Percentiles rank a stretch among this genome's conserved stretches.
phyloP scores from a whole-genome alignment of 2,797 vertebrate species.

The Anguilla megastoma region DNA sequence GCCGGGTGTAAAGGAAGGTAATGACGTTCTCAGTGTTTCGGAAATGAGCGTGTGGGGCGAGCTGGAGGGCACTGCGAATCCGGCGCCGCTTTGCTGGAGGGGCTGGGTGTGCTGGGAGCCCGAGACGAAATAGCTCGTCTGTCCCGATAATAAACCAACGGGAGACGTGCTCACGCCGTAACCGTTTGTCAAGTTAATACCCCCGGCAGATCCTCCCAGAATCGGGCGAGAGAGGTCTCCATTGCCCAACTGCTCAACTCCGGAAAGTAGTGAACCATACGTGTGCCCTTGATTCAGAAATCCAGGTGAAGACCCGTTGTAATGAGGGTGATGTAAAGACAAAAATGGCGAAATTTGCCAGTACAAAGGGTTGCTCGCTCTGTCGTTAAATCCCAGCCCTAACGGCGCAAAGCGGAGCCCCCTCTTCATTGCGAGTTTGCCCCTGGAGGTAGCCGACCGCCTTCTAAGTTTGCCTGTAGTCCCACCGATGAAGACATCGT shows the following conservation, averaged over 20 bases:
- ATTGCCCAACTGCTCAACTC: constrained; percentile 69
- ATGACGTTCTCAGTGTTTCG: constrained; percentile 70
- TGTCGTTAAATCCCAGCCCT: constrained; percentile 69
- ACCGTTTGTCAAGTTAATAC: constrained; percentile 66
- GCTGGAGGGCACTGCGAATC: constrained; percentile 54
- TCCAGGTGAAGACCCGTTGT: constrained; percentile 66
- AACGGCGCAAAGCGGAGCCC: constrained; percentile 75
- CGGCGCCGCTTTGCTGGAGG: constrained; percentile 55
- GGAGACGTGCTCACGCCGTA: constrained; percentile 73
- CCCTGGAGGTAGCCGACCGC: constrained; percentile 74
- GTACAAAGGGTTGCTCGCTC: constrained; percentile 69
- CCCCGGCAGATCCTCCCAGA: constrained; percentile 60
- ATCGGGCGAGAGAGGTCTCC: constrained; percentile 71
- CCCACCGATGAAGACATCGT: constrained; percentile 79
- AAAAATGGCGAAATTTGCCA: constrained; percentile 78
- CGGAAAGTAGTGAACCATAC: constrained; percentile 70
- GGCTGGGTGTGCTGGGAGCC: constrained; percentile 64
- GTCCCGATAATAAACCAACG: constrained; percentile 73
- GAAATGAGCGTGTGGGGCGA: constrained; percentile 66
- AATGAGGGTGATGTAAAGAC: constrained; percentile 74
- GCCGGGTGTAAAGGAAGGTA: constrained; percentile 65
- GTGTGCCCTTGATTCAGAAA: constrained; percentile 69
- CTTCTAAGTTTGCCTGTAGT: constrained; percentile 78
- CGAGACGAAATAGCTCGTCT: constrained; percentile 71
- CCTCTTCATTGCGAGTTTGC: constrained; percentile 75